Base-by-base conservation (phyloP, 2,113 vertebrate genomes). In the Myrmecophaga tridactyla region DNA sequence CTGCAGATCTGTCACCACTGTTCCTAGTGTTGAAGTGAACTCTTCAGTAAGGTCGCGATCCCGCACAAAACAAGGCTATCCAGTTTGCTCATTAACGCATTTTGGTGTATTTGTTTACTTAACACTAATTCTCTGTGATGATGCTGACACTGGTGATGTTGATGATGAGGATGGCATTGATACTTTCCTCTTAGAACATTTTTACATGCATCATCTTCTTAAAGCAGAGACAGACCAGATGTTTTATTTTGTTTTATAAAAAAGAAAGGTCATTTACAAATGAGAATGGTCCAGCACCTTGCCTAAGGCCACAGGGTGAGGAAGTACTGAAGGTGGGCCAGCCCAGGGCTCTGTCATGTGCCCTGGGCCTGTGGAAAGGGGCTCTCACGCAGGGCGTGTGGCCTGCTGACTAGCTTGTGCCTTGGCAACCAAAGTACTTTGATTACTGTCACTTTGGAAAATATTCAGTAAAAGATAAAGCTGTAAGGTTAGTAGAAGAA, bases 321-420 rank as follows among this genome's bases (percentile, higher is more conserved):
- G 25, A 75, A 18, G 12, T 6, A 1, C 1, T 2, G 2, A 3
- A 36, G 4, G 6, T 15, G 29, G 27, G 2, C 65, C 63, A 23
- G 25, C 41, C 48, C 7, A 39, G 46, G 4, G 41, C 39, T 23
- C 31, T 18, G 36, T 20, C 48, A 2, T 25, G 31, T 31, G 63
- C 0, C 0, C 56, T 4, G 21, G 31, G 39, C 34, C 62, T 43
- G 43, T 12, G n/a, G 31, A 56, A 86, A 78, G 17, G 67, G 17
- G 10, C 34, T 82, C 75, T 5, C 4, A 0, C 27, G 3, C 73
- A 6, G 73, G 34, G 11, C 0, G 1, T 18, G 34, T 0, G 29
- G 25, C 14, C 95, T 70, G 3, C 73, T 77, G 56, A 2, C 20
- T 31, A 39, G 31, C 36, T 51, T 31, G 36, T 3, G 60, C 34